Evolutionary conservation across 2,888 invertebrate species (phyloP), one percentile per base, ranked within the genome.

Genomic region (Phengaris arion): DNA sequence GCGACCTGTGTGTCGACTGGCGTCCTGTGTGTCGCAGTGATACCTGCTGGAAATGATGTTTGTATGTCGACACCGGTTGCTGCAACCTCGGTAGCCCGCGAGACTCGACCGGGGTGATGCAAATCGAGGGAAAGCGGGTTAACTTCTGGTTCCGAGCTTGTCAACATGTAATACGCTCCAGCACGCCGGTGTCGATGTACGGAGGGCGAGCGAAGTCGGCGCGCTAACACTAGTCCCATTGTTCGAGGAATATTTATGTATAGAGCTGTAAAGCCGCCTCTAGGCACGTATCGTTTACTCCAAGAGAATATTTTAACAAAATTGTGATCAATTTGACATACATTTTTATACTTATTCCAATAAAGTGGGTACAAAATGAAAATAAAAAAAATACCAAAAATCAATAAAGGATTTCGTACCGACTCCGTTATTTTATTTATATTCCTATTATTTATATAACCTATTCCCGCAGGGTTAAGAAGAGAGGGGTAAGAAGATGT

Each of bases 341-440:
- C 69, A 70, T 85, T 86, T 86, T 85, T 64, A 64, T 64, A 64
- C 64, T 83, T 85, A 86, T 83, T 83, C 82, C 84, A 83, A 81
- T 84, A 82, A 83, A 84, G 85, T 85, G 87, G 86, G 85, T 88
- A 86, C 83, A 83, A 84, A 82, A 82, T 84, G 83, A 82, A 86
- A 87, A 85, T 89, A 89, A 90, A 90, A 22, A 68, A 87, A 89
- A 88, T 88, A 89, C 89, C 88, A 90, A 91, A 91, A 91, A 90
- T 88, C 84, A 89, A 90, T 90, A 90, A 91, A 89, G 85, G 85
- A 88, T 89, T 91, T 90, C 90, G 85, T 90, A 91, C 85, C 88
- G 86, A 86, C 80, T 77, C 77, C 75, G 76, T 79, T 78, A 76
- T 84, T 87, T 86, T 82, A 82, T 79, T 84, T 78, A 74, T 75